Evolutionary conservation across 2,113 vertebrate genomes (phyloP), one percentile per base, ranked within the genome.

Genomic region (Salvator merianae): DNA sequence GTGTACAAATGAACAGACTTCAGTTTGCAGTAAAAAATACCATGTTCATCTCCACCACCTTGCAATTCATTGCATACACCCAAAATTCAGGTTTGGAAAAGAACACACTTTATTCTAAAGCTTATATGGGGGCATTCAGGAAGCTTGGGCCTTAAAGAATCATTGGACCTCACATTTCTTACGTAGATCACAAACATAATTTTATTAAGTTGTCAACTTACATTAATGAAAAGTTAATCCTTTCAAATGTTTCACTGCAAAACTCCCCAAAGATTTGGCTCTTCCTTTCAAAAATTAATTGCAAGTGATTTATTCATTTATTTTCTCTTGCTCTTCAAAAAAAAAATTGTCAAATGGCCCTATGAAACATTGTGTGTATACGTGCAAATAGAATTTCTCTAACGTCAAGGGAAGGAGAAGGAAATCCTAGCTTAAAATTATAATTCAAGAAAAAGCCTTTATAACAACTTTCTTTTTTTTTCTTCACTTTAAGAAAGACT

Each of bases 331-430:
- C 12, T 50, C 28, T 43, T 85, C 88, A 69, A 80, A 47, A 47
- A 47, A 47, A 47, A 81, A 91, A 90, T 78, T 59, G 65, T 30
- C 81, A 87, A 92, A 90, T 75, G 85, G 81, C 80, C 84, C 28
- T 66, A 74, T 81, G 65, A 91, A 77, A 70, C 72, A 47, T 43
- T 43, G 28, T 84, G 47, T 65, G 62, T 20, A 16, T 65, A 20
- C 22, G 53, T 1, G 18, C 50, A 81, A 88, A 2, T n/a, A 82
- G 40, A 83, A 87, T 40, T 16, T 20, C 18, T 53, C 34, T 24
- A 7, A 43, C 62, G 13, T 43, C 4, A 34, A 62, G 50, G 55
- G 30, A 71, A 69, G 30, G 36, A 80, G 32, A 4, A 68, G 16
- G 72, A 47, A 70, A 65, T 75, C 13, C 36, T 16, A 7, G 34